Evolutionary conservation across 2,888 invertebrate species (phyloP).

Genomic region (Arenicola marina): DNA sequence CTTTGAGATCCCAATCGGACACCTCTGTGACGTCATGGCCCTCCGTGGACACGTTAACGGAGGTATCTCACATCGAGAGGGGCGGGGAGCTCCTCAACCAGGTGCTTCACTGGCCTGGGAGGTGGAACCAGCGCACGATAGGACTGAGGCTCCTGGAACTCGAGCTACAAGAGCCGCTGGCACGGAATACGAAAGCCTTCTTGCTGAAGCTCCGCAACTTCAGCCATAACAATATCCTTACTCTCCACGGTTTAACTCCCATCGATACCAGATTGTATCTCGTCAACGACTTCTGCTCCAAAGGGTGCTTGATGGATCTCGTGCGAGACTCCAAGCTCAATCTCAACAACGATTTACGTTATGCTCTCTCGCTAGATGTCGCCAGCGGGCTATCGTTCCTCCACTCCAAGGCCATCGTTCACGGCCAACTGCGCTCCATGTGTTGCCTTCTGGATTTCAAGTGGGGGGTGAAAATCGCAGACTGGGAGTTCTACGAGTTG

Average conservation of each 20-base stretch:
- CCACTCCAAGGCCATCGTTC: slow-evolving; percentile 45
- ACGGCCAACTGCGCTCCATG: slow-evolving; percentile 44
- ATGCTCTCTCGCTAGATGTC: slow-evolving; percentile 41
- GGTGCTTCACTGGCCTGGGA: slow-evolving; percentile 47
- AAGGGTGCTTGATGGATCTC: slow-evolving; percentile 43
- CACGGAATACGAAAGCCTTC: slow-evolving; percentile 31
- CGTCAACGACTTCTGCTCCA: slow-evolving; percentile 43
- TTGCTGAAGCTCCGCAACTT: slow-evolving; percentile 44
- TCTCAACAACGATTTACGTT: slow-evolving; percentile 41
- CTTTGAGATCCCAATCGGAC: no score
- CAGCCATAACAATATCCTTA: slow-evolving; percentile 42
- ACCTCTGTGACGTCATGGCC: no score
- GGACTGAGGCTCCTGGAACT: slow-evolving; percentile 34
- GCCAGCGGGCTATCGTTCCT: slow-evolving; percentile 45
- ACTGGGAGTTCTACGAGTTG: slow-evolving; percentile 46
- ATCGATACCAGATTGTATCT: slow-evolving; percentile 37
- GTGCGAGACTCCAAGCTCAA: slow-evolving; percentile 42
- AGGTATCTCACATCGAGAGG: slow-evolving; percentile 15
- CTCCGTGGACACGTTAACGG: slow-evolving; percentile 14
- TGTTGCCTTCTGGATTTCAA: slow-evolving; percentile 47
- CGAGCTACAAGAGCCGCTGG: slow-evolving; percentile 3
- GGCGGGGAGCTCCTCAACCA: slow-evolving; percentile 19
- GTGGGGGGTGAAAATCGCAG: slow-evolving; percentile 51
- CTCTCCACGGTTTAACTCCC: slow-evolving; percentile 47
- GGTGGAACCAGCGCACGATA: slow-evolving; percentile 38